These are phyloP conservation scores for Pogona vitticeps DNA, from an alignment of 2,113 vertebrate species.

Conservation along the genomic window DNA sequence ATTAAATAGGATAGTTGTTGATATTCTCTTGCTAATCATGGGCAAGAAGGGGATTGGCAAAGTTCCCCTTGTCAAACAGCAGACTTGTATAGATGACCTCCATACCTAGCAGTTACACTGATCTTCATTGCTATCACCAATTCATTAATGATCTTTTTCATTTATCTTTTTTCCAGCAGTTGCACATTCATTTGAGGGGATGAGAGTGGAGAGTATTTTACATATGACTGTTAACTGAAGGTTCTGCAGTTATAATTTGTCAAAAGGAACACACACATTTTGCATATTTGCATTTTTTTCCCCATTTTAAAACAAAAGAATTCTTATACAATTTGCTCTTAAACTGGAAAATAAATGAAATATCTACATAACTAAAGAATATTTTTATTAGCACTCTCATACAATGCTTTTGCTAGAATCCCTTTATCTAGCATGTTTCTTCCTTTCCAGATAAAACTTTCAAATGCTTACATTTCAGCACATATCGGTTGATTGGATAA, in stretches of 20 bases:
- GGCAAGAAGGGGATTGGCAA: no score
- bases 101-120: neutral
- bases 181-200: conserved; percentile 17
- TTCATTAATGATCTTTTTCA: neutral
- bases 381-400: conserved; percentile 77
- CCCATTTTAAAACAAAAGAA: conserved; percentile 46
- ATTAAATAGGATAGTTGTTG: no score
- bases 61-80: neutral
- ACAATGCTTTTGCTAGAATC: conserved; percentile 67
- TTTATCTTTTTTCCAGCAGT: neutral
- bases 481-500: conserved; percentile 84
- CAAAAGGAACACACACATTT: conserved; percentile 35
- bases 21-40: neutral
- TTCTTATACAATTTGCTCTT: conserved; percentile 54
- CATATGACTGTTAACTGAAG: conserved; percentile 58
- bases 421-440: conserved; percentile 75
- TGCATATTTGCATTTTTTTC: conserved; percentile 49
- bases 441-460: conserved; percentile 79
- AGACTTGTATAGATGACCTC: neutral
- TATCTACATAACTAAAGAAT: conserved; percentile 54
- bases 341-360: conserved; percentile 70
- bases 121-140: neutral
- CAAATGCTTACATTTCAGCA: conserved; percentile 78
- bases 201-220: conserved; percentile 27
- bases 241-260: conserved; percentile 5